These are phyloP conservation scores for Gobionotothen gibberifrons DNA, from an alignment of 2,797 vertebrate genomes.

Conservation along the genomic window DNA sequence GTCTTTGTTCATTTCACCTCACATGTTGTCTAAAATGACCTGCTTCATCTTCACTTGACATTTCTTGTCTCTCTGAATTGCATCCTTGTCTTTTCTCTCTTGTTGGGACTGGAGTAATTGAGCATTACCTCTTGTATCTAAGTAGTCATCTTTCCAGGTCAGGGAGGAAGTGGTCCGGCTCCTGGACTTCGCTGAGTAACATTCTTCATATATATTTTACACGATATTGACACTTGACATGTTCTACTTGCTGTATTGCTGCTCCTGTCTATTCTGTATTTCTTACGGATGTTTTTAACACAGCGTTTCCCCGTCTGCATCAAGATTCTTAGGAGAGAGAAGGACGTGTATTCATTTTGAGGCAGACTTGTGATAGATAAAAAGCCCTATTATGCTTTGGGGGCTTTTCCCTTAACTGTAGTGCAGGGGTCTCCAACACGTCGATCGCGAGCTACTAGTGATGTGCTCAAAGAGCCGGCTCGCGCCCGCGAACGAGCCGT, in stretches of 20 bases:
- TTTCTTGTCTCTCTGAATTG: conserved; percentile 24
- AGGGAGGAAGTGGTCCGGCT: neutral
- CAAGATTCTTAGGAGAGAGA: neutral
- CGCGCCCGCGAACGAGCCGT: too few species aligned
- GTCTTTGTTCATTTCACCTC: conserved; percentile 17
- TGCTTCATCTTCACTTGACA: conserved; percentile 13
- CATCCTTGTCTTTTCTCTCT: conserved; percentile 5
- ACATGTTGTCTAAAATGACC: conserved; percentile 28
- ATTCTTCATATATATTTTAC: neutral
- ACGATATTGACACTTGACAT: neutral
- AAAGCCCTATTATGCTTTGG: too few species aligned
- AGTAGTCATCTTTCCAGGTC: conserved; percentile 2
- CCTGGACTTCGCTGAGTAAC: neutral
- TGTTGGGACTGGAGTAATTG: neutral
- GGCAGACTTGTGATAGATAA: too few species aligned
- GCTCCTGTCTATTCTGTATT: neutral
- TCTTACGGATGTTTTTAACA: neutral
- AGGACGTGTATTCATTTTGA: too few species aligned
- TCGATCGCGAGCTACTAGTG: too few species aligned
- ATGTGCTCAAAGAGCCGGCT: too few species aligned
- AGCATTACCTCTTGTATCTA: conserved; percentile 3
- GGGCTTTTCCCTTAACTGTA: too few species aligned
- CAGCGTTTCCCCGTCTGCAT: neutral
- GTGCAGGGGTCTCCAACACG: too few species aligned
- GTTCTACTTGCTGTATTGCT: neutral